phyloP scores from a whole-genome alignment of 1,140 invertebrate genomes.

The Atta cephalotes region DNA sequence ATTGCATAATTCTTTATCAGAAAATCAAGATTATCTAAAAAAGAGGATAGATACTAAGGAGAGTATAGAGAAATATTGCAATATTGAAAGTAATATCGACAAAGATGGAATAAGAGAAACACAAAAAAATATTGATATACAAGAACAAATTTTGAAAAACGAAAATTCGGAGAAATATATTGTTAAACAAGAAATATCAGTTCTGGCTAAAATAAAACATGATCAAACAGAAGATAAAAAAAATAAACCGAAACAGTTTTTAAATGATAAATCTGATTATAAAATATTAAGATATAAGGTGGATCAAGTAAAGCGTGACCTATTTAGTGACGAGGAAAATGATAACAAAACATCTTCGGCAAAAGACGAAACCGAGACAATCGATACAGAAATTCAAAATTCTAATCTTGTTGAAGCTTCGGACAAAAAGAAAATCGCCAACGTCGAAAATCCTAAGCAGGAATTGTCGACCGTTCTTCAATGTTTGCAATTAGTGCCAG shows the following conservation, averaged over 20 bases:
- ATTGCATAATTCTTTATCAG: neutral
- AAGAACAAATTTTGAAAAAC: neutral
- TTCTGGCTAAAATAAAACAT: neutral
- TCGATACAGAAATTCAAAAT: neutral
- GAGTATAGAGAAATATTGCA: neutral
- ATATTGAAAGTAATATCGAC: neutral
- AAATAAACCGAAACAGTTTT: neutral
- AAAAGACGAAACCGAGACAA: conserved; percentile 45
- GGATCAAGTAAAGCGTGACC: conserved; percentile 82
- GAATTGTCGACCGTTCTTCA: conserved; percentile 80
- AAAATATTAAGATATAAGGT: conserved; percentile 77
- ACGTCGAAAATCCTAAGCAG: conserved; percentile 61
- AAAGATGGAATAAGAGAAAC: neutral
- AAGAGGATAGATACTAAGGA: neutral
- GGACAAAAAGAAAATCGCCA: neutral
- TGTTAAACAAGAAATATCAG: neutral
- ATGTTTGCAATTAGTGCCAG: conserved; percentile 81
- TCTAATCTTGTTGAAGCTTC: neutral
- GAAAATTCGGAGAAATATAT: conserved; percentile 14
- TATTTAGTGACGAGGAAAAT: conserved; percentile 83
- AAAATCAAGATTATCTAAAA: neutral
- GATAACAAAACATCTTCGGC: conserved; percentile 73
- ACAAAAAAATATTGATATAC: neutral
- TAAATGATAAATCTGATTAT: conserved; percentile 59
- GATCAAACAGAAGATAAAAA: neutral